Evolutionary conservation across 2,113 vertebrate species (phyloP), one percentile per base, ranked within the genome.

Genomic region (Halcyon senegalensis): DNA sequence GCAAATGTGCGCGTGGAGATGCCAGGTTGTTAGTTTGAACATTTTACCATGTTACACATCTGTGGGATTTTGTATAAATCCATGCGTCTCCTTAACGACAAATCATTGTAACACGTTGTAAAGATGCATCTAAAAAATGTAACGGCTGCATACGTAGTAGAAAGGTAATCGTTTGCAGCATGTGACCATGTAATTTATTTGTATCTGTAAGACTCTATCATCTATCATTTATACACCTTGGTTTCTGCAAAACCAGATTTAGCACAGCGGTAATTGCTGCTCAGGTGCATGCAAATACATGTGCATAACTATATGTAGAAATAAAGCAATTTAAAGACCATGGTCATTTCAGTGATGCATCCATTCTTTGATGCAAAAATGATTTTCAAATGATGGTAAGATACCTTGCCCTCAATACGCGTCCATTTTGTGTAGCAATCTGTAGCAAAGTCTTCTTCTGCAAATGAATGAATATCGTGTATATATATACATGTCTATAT

Each of bases 251-350:
- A 85, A 69, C 39, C 30, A 44, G 16, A 15, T 53, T 63, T 75
- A 79, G 23, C 33, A 33, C 27, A 84, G 43, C 17, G 30, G 51
- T 78, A 13, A 46, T 64, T 64, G 87, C 84, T 95, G 48, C 20
- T 59, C 14, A 3, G 24, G 27, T 66, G 17, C 24, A 43, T 84
- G 37, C 44, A 64, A 46, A 56, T 67, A 30, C 19, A 16, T 8
- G 3, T 2, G 12, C 0, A 0, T 50, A 51, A 19, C 4, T 50
- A 7, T 63, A 19, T 7, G 12, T 39, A 68, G 43, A 68, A 93
- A 73, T 63, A 50, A 70, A 20, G 7, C 20, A 33, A 51, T 73
- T 46, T 82, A 68, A 77, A 85, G 30, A 73, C 7, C 17, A 9
- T 1, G 6, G 12, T 60, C 0, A 41, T 92, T 93, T 93, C 33